phyloP scores from a whole-genome alignment of 2,888 invertebrate genomes.

The Apodemia duryi region DNA sequence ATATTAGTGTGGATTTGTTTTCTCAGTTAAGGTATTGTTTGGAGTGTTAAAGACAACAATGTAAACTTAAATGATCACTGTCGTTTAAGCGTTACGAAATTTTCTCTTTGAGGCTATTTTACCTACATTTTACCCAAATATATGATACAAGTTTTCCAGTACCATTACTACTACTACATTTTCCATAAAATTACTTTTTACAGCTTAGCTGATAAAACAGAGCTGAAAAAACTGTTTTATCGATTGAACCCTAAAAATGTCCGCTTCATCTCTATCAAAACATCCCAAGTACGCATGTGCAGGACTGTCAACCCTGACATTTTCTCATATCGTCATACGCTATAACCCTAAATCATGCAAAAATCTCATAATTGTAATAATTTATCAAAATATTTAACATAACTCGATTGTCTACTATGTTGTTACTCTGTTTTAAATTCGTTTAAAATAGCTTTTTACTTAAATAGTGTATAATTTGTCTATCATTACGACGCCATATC shows the following conservation, averaged over 20 bases:
- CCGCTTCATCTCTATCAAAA: conserved; percentile 47
- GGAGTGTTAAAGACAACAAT: no score
- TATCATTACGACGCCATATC: conserved; percentile 5
- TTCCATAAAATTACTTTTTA: no score
- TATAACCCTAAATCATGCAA: conserved; percentile 27
- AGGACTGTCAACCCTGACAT: conserved; percentile 57
- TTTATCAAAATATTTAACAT: background rate
- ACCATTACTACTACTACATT: no score
- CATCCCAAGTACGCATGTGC: conserved; percentile 54
- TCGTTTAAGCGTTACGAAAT: no score
- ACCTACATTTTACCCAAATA: no score
- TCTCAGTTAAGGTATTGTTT: no score
- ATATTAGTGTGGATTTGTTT: no score
- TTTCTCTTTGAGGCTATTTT: no score
- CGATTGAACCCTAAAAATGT: conserved; percentile 39
- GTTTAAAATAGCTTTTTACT: background rate
- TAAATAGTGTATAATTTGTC: background rate
- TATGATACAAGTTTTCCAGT: no score
- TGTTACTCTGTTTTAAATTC: background rate
- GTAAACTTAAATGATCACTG: no score
- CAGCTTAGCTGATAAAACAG: background rate
- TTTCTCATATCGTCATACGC: conserved; percentile 36
- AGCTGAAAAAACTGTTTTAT: conserved; percentile 48
- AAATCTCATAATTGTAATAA: conserved; percentile 32
- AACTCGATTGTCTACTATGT: background rate